These are phyloP conservation scores for Xylota sylvarum DNA, from an alignment of 2,888 invertebrate genomes.

Conservation along the genomic window DNA sequence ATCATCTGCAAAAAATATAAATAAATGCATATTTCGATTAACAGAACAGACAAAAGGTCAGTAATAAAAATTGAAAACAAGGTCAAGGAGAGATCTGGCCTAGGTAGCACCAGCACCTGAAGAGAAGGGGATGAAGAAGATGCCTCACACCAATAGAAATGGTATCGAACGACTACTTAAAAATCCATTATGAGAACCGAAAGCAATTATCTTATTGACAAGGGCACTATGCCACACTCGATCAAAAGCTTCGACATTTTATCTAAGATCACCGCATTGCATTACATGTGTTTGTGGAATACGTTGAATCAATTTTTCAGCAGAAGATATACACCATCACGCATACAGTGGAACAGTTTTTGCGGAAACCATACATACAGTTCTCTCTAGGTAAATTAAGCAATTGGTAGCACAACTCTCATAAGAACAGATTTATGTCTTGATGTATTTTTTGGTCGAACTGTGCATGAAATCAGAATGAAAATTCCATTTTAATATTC, in stretches of 20 bases:
- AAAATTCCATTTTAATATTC: neutral
- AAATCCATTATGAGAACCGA: neutral
- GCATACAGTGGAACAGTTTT: neutral
- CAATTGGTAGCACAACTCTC: no score
- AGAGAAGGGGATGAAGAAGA: neutral
- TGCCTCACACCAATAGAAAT: neutral
- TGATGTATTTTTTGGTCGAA: no score
- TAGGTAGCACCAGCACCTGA: no score
- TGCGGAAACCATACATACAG: neutral
- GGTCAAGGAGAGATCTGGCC: no score
- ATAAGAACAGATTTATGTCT: no score
- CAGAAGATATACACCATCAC: neutral
- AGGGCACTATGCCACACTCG: neutral
- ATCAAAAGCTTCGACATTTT: neutral
- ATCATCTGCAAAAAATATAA: no score
- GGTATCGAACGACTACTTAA: neutral
- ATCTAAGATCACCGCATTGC: neutral
- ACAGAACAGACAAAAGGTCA: no score
- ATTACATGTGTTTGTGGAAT: neutral
- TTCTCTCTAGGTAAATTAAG: no score
- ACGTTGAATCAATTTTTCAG: neutral
- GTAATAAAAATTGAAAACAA: no score
- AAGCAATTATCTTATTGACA: neutral
- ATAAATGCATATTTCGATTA: no score
- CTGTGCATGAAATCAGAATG: neutral